Evolutionary conservation across 2,888 invertebrate species (phyloP).

Genomic region (Hypena proboscidalis): DNA sequence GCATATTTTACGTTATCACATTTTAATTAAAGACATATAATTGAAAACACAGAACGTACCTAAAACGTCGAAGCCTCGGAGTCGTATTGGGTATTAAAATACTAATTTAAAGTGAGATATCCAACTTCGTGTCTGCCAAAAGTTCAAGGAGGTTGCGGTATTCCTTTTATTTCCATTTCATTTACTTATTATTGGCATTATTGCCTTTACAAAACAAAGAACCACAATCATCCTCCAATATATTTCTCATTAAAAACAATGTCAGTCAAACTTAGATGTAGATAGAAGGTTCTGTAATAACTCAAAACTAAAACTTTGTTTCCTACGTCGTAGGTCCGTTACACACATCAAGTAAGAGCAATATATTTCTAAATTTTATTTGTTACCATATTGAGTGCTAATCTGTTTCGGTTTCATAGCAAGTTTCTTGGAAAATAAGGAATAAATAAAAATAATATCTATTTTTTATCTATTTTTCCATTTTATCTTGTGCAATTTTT

Average conservation of each 20-base stretch:
- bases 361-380: no score
- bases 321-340: no score
- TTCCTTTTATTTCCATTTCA: slow-evolving; percentile 58
- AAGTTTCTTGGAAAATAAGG: no score
- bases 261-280: background rate
- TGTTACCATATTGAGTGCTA: no score
- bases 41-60: background rate
- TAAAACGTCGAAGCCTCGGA: slow-evolving; percentile 8
- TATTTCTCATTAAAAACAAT: slow-evolving; percentile 27
- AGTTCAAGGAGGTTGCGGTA: slow-evolving; percentile 66
- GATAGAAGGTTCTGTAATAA: no score
- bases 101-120: slow-evolving; percentile 50
- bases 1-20: no score
- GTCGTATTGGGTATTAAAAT: slow-evolving; percentile 33
- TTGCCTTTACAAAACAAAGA: slow-evolving; percentile 42
- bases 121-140: slow-evolving; percentile 59
- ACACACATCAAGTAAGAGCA: no score
- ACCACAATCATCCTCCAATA: slow-evolving; percentile 18
- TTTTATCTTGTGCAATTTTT: no score
- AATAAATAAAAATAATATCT: no score
- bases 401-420: no score
- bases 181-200: slow-evolving; percentile 44
- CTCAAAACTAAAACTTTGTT: no score
- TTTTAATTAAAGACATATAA: background rate
- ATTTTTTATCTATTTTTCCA: no score